These are phyloP conservation scores for Syrrhaptes paradoxus DNA, from an alignment of 2,113 vertebrate species.

Conservation along the genomic window DNA sequence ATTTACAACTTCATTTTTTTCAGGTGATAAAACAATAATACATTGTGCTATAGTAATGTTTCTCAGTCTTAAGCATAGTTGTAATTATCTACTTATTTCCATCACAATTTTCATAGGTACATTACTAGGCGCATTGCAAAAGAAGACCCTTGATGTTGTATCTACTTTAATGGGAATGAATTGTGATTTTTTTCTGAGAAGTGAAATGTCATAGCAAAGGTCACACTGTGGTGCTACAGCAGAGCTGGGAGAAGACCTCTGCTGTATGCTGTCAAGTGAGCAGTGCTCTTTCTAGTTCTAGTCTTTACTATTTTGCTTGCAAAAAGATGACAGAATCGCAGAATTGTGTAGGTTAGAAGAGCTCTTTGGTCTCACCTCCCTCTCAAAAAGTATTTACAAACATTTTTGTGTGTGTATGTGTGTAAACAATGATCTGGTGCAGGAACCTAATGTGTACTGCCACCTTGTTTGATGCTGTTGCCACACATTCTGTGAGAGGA, in stretches of 20 bases:
- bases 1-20: neutral
- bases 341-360: slow-evolving; percentile 13
- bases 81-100: neutral
- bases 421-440: neutral
- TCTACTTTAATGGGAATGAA: neutral
- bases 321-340: neutral
- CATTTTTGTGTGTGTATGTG: neutral
- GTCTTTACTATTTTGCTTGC: neutral
- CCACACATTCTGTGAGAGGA: neutral
- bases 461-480: neutral
- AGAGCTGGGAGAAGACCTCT: neutral
- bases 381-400: neutral
- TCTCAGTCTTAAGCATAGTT: neutral
- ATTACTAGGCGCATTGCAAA: neutral
- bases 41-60: neutral
- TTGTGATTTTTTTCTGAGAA: neutral
- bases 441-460: neutral
- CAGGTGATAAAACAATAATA: neutral
- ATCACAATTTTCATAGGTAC: neutral
- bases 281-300: neutral
- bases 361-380: neutral
- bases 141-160: neutral
- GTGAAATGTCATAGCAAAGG: neutral
- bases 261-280: neutral
- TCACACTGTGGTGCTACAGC: neutral